These are phyloP conservation scores for Squalus acanthias DNA, from an alignment of 2,797 vertebrate genomes.

Conservation along the genomic window DNA sequence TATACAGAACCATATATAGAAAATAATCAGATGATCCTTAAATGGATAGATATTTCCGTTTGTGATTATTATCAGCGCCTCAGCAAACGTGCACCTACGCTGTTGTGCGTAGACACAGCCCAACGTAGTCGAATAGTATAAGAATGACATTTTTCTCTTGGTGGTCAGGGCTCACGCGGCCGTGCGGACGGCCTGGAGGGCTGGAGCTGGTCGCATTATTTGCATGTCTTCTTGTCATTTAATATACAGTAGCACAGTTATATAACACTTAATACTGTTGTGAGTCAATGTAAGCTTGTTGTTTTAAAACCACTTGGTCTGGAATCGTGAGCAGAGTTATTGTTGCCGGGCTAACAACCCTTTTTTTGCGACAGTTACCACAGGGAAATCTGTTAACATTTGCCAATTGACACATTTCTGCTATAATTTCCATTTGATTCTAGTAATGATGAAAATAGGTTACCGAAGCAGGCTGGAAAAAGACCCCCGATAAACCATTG, in stretches of 20 bases:
- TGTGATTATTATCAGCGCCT: not conserved
- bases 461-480: constrained; percentile 53
- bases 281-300: not conserved
- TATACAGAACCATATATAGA: not conserved
- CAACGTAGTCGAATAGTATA: no score
- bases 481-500: constrained; percentile 48
- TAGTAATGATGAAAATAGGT: constrained; percentile 39
- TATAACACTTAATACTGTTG: not conserved
- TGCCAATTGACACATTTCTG: not conserved
- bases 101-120: no score
- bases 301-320: not conserved
- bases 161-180: not conserved
- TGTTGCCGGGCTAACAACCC: not conserved
- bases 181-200: not conserved
- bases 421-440: not conserved
- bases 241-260: not conserved
- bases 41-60: not conserved
- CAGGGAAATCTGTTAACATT: not conserved
- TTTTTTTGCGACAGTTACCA: not conserved
- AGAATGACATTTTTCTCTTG: no score
- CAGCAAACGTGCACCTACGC: no score
- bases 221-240: not conserved
- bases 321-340: no score
- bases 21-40: not conserved
- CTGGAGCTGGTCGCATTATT: not conserved